Evolutionary conservation across 2,113 vertebrate species (phyloP).

Genomic region (Phyllostomus discolor): DNA sequence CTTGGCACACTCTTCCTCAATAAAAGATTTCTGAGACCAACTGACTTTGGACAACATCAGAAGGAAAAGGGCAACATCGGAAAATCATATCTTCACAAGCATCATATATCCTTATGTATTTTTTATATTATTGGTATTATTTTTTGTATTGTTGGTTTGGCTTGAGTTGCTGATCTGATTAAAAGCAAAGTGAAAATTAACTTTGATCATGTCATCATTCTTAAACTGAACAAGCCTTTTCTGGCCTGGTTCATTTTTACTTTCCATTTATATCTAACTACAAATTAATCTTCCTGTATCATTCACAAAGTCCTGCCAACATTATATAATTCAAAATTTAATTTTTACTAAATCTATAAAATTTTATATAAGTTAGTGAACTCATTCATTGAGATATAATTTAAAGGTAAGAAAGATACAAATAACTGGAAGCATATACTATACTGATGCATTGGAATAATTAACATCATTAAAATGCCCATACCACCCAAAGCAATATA

Average conservation of each 20-base stretch:
- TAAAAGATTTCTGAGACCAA: background rate
- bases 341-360: background rate
- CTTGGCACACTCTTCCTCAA: background rate
- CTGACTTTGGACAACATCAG: background rate
- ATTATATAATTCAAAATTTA: conserved; percentile 5
- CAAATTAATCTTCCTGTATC: background rate
- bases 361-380: background rate
- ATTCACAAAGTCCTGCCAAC: background rate
- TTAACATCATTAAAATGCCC: no score
- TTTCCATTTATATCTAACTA: background rate
- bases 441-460: no score
- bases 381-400: background rate
- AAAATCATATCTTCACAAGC: background rate
- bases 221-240: background rate
- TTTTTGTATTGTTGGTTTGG: background rate
- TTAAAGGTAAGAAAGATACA: background rate
- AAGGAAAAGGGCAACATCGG: background rate
- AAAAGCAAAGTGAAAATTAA: background rate
- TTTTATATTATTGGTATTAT: background rate
- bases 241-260: background rate
- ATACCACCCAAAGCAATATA: no score
- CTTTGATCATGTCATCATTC: background rate
- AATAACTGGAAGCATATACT: no score
- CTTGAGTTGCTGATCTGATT: background rate
- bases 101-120: background rate